Conservation (phyloP, 2,888 invertebrate genomes). For the Drosophila monieri region DNA sequence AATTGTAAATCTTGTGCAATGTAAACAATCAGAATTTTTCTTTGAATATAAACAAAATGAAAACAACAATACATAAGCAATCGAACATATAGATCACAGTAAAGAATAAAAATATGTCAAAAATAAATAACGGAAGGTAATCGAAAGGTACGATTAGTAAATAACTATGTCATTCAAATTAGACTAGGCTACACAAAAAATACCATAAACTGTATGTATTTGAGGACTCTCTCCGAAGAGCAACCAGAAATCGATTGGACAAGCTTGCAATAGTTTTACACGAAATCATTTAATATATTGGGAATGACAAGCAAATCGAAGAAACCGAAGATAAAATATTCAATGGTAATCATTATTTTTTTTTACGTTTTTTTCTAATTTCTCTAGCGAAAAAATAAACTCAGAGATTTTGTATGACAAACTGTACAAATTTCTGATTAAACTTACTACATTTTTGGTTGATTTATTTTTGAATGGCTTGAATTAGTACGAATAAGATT, state of each 20-base stretch:
- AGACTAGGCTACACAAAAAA: constrained; percentile 61
- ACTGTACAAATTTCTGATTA: constrained; percentile 30
- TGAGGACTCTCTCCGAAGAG: constrained; percentile 59
- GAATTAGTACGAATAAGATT: constrained; percentile 45
- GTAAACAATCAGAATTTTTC: constrained; percentile 84
- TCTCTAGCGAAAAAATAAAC: constrained; percentile 6
- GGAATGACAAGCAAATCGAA: constrained; percentile 16
- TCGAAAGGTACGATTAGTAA: constrained; percentile 47
- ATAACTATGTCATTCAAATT: constrained; percentile 57
- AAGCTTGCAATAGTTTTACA: constrained; percentile 57
- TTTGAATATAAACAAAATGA: constrained; percentile 74
- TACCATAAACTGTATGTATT: constrained; percentile 29
- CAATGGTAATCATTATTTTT: constrained; percentile 1
- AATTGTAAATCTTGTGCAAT: constrained; percentile 84
- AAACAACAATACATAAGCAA: constrained; percentile 35
- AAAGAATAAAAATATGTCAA: constrained; percentile 27
- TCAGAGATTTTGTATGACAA: constrained; percentile 34
- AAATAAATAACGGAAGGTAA: constrained; percentile 15
- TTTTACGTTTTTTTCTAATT: constrained; percentile 11
- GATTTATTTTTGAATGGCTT: constrained; percentile 9
- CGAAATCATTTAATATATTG: constrained; percentile 40
- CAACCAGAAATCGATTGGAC: constrained; percentile 35
- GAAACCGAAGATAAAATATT: constrained; percentile 3
- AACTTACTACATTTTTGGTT: constrained; percentile 22
- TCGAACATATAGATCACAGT: constrained; percentile 38